Evolutionary conservation across 2,797 vertebrate genomes (phyloP), one percentile per base, ranked within the genome.

Genomic region (Craterocephalus amniculus): DNA sequence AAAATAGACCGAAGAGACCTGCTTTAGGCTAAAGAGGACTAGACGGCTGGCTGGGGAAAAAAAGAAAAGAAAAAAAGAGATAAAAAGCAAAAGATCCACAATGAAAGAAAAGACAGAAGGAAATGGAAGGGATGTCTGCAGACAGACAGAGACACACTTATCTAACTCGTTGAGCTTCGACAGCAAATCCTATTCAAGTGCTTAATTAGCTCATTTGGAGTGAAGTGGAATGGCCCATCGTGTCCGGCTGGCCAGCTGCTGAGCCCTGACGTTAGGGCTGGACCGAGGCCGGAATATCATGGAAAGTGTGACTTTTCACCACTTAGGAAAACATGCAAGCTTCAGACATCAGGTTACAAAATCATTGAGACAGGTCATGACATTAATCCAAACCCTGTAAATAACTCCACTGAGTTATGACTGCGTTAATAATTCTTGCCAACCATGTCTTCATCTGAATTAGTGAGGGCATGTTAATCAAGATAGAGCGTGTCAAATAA

Each of bases 201-300:
- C 64, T 81, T 90, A 86, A 91, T 87, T 84, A 67, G 83, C 90
- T 85, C 57, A 88, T 81, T 83, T 60, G 36, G 67, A 80, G 62
- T 60, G 67, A 84, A 81, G 63, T 79, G 84, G 87, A 90, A 83
- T 87, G 88, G 80, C 75, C 83, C 83, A 67, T 86, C 80, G 55
- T 40, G 89, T 83, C 89, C 84, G 73, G 59, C 67, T 58, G 64
- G 56, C 49, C 65, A 66, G 74, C 74, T 27, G 70, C 45, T 45
- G 63, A 84, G 73, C 45, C 55, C 59, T 71, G 75, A 80, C 76
- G 74, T 61, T 55, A 76, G 63, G 62, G 59, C 63, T 7, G 45
- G 63, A 75, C 64, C 63, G 58, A 83, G 49, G 72, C 67, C 67
- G 8, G 62, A 67, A 58, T 60, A 58, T 55, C 60, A 59, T 57